phyloP scores from a whole-genome alignment of 2,113 vertebrate species.

The Istiophorus platypterus region DNA sequence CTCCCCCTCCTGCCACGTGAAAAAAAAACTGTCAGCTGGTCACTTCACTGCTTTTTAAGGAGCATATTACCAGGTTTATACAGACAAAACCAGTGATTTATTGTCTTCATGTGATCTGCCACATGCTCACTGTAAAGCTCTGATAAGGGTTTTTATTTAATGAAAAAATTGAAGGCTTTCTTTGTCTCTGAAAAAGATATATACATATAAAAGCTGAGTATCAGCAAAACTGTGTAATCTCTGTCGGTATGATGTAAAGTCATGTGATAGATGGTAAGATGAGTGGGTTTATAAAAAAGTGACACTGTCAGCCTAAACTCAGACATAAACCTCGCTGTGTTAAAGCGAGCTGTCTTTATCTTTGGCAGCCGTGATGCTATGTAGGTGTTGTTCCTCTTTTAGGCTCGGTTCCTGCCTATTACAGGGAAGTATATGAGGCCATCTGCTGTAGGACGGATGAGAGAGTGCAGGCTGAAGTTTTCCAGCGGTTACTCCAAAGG shows the following conservation, averaged over 20 bases:
- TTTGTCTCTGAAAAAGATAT: neutral
- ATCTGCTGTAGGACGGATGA: slow-evolving; percentile 82
- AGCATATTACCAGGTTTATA: neutral
- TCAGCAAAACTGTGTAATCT: neutral
- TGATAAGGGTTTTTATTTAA: neutral
- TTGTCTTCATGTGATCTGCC: neutral
- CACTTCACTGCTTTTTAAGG: neutral
- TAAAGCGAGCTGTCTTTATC: too few relatives aligned
- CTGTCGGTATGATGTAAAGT: slow-evolving; percentile 4
- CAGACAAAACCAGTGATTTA: neutral
- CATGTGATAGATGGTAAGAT: slow-evolving; percentile 12
- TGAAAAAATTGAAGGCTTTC: too few relatives aligned
- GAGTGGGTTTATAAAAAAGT: neutral
- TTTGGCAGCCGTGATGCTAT: slow-evolving; percentile 23
- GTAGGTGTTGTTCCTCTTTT: slow-evolving; percentile 58
- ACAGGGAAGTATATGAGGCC: slow-evolving; percentile 86
- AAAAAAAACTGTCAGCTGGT: slow-evolving; percentile 37
- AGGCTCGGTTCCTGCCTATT: slow-evolving; percentile 87
- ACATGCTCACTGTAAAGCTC: neutral
- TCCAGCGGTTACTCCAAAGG: slow-evolving; percentile 82
- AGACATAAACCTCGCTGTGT: too few relatives aligned
- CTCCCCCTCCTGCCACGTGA: slow-evolving; percentile 44
- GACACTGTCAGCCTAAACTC: neutral
- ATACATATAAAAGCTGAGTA: neutral
- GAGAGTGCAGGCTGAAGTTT: slow-evolving; percentile 82